Evolutionary conservation across 2,888 invertebrate genomes (phyloP).

Genomic region (Girardia tigrina): DNA sequence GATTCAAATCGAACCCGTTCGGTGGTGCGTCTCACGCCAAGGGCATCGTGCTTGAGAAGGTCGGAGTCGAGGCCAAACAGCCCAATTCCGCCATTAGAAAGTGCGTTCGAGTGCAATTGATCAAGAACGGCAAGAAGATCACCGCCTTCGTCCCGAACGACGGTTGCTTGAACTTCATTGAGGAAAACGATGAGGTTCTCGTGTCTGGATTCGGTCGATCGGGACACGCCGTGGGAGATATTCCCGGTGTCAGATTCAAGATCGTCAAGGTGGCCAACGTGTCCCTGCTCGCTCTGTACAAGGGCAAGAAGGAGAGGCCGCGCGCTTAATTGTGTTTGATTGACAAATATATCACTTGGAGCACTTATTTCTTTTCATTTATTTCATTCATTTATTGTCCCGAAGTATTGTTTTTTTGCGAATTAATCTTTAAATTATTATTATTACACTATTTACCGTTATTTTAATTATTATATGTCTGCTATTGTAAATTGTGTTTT

Average conservation of each 20-base stretch:
- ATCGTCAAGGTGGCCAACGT: conserved; percentile 99
- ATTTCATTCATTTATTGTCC: no score
- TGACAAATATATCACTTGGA: no score
- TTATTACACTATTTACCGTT: no score
- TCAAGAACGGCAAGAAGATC: conserved; percentile 99
- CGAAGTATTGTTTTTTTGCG: no score
- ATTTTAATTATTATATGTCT: no score
- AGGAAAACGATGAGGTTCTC: conserved; percentile 98
- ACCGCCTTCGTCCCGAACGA: conserved; percentile 98
- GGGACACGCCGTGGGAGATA: conserved; percentile 99
- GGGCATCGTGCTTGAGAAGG: conserved; percentile 98
- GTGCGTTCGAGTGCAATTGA: conserved; percentile 93
- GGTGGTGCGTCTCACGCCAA: conserved; percentile 99
- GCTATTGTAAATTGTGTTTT: no score
- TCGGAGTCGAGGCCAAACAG: conserved; percentile 99
- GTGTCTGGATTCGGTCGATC: conserved; percentile 98
- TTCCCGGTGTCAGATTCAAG: conserved; percentile 73
- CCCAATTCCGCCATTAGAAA: conserved; percentile 99
- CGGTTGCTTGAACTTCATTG: conserved; percentile 97
- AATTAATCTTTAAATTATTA: no score
- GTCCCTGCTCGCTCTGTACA: conserved; percentile 89
- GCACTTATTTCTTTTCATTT: no score
- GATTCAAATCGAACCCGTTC: conserved; percentile 99
- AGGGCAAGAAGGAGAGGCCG: conserved; percentile 98
- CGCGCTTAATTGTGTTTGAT: conserved; percentile 80